A percentile compares a stretch with the other conserved stretches of the same genome.
These are phyloP conservation scores for Tetragonisca angustula DNA, from an alignment of 2,888 invertebrate species.

Conservation along the genomic window DNA sequence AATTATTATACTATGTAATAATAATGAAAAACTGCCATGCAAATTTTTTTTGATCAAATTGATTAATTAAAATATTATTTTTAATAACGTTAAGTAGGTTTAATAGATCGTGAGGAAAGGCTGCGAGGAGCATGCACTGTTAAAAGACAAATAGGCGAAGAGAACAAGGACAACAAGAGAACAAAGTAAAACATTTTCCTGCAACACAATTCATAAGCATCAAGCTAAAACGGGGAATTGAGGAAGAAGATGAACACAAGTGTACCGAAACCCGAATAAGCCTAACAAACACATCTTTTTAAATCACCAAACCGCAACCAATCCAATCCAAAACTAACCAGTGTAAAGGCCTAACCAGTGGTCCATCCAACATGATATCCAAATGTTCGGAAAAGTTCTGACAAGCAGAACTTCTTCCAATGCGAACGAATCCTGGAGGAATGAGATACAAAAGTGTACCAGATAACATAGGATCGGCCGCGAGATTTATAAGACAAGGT, in stretches of 20 bases:
- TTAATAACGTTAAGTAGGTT: not conserved
- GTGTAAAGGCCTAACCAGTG: constrained; percentile 87
- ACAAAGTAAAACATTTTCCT: constrained; percentile 6
- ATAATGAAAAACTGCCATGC: constrained; percentile 7
- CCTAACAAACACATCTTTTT: not conserved
- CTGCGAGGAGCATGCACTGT: constrained; percentile 26
- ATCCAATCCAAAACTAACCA: constrained; percentile 85
- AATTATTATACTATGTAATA: not conserved
- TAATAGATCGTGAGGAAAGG: not conserved
- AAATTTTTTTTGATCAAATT: not conserved
- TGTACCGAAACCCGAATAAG: not conserved
- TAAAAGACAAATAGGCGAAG: not conserved
- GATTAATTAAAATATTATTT: constrained; percentile 1
- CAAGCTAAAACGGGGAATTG: not conserved
- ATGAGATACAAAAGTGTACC: constrained; percentile 86
- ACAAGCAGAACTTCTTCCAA: constrained; percentile 80
- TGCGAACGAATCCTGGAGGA: constrained; percentile 84
- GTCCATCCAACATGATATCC: constrained; percentile 87
- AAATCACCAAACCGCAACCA: constrained; percentile 25
- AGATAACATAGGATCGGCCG: constrained; percentile 88
- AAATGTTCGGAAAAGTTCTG: constrained; percentile 74
- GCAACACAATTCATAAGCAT: not conserved
- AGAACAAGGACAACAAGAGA: not conserved
- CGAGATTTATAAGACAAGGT: constrained; percentile 87
- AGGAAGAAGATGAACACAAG: constrained; percentile 8